A percentile compares a stretch with the other conserved stretches of the same genome.
phyloP scores from a whole-genome alignment of 2,888 invertebrate genomes.

The Sussaba pulchella region DNA sequence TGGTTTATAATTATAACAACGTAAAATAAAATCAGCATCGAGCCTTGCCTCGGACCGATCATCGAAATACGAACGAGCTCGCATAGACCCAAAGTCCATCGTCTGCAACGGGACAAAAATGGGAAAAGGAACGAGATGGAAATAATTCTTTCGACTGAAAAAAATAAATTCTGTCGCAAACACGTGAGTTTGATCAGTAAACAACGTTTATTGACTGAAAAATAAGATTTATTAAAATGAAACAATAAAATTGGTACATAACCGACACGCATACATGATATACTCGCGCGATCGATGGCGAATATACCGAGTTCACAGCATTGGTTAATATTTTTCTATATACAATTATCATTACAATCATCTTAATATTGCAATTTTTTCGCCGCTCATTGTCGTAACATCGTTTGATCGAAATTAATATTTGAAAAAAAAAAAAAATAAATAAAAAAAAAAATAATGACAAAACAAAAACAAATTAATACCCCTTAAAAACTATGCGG shows the following conservation, averaged over 20 bases:
- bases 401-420: not conserved
- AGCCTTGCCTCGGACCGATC: no score
- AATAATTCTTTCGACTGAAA: not conserved
- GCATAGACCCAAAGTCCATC: not conserved
- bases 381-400: not conserved
- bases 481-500: constrained; percentile 30
- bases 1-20: no score
- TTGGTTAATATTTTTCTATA: not conserved
- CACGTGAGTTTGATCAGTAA: constrained; percentile 8
- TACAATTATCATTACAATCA: not conserved
- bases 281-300: constrained; percentile 16
- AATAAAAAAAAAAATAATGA: no score
- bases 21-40: no score
- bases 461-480: no score
- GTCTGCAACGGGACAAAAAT: not conserved
- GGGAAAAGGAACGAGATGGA: not conserved
- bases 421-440: constrained; percentile 29
- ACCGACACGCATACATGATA: constrained; percentile 21
- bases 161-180: not conserved
- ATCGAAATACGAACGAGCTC: not conserved
- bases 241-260: constrained; percentile 13
- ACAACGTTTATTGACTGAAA: constrained; percentile 60
- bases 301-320: constrained; percentile 1
- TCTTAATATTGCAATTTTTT: not conserved
- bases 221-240: constrained; percentile 55